Base-by-base conservation (phyloP, 2,113 vertebrate genomes). In the Setophaga coronata region DNA sequence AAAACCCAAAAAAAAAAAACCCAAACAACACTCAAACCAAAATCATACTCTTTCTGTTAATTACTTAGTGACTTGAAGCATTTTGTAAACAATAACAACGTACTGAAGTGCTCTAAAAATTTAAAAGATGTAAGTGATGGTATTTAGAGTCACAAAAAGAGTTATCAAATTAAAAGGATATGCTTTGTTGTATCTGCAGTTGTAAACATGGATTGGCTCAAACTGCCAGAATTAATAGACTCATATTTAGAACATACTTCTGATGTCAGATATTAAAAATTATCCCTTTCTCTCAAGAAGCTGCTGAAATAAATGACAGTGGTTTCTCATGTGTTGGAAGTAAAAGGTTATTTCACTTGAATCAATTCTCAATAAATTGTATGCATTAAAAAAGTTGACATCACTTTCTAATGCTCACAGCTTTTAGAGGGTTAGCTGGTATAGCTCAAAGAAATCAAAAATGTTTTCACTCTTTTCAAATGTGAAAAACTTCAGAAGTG, bases 401-500 rank as follows among this genome's bases (percentile, higher is more conserved):
- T 31, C 4, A 4, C 15, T 54, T 58, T 82, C 29, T 56, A 36
- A 71, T 6, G 11, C 3, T 61, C 28, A 54, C 8, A 77, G 10
- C 8, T 61, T 84, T 58, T 48, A 77, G 8, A 73, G 7, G 10
- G 12, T 45, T 54, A 61, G 7, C 11, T 83, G n/a, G 6, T 67
- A 9, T 10, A 71, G 10, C 18, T 58, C 33, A 48, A 84, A 57
- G 7, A 67, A 79, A 66, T 36, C 6, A 20, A 50, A 87, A 82
- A 29, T 4, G 1, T 33, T 73, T 87, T 48, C 24, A 53, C 34
- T 10, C 3, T 76, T 78, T 82, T 71, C 9, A 54, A 26, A 45
- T 6, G 14, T 26, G n/a, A 64, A 60, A 54, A 51, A 72, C 3
- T 25, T 54, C 56, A n/a, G 29, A 47, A 43, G 28, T 0, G 0